phyloP scores from a whole-genome alignment of 2,888 invertebrate species.

The Plagodis dolabraria region DNA sequence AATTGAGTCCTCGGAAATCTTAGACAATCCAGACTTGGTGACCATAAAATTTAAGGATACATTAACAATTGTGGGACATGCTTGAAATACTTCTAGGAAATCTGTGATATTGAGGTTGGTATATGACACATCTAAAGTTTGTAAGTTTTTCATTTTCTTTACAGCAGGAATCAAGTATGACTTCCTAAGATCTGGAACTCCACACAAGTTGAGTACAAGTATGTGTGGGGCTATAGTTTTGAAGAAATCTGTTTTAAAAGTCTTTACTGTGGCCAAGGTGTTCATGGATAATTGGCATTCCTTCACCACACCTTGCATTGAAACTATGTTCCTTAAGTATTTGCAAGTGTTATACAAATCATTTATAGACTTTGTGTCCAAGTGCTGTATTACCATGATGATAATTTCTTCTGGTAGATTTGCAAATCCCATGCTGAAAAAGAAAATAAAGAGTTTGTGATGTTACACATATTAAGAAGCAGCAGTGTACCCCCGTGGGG shows the following conservation, averaged over 20 bases:
- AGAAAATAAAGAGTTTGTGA: slow-evolving; percentile 23
- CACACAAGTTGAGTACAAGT: slow-evolving; percentile 58
- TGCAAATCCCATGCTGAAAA: slow-evolving; percentile 43
- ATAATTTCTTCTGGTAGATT: slow-evolving; percentile 69
- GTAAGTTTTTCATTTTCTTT: slow-evolving; percentile 56
- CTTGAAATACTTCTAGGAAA: slow-evolving; percentile 55
- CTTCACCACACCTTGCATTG: slow-evolving; percentile 51
- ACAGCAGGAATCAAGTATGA: slow-evolving; percentile 52
- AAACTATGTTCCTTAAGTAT: slow-evolving; percentile 50
- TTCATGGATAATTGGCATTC: slow-evolving; percentile 56
- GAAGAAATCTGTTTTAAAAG: slow-evolving; percentile 58
- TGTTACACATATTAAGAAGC: no score
- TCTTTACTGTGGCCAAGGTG: slow-evolving; percentile 54
- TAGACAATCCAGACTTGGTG: slow-evolving; percentile 37
- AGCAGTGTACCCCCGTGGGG: no score
- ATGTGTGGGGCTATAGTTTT: slow-evolving; percentile 57
- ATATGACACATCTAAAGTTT: slow-evolving; percentile 63
- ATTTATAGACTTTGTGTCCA: slow-evolving; percentile 55
- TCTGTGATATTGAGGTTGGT: slow-evolving; percentile 63
- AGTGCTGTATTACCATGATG: slow-evolving; percentile 58
- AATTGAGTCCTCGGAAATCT: slow-evolving; percentile 38
- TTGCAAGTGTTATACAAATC: slow-evolving; percentile 57
- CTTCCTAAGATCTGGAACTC: slow-evolving; percentile 58
- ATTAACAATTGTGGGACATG: slow-evolving; percentile 63
- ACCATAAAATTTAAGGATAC: slow-evolving; percentile 61